Evolutionary conservation across 2,888 invertebrate species (phyloP).

Genomic region (Drosophila sordidapex): DNA sequence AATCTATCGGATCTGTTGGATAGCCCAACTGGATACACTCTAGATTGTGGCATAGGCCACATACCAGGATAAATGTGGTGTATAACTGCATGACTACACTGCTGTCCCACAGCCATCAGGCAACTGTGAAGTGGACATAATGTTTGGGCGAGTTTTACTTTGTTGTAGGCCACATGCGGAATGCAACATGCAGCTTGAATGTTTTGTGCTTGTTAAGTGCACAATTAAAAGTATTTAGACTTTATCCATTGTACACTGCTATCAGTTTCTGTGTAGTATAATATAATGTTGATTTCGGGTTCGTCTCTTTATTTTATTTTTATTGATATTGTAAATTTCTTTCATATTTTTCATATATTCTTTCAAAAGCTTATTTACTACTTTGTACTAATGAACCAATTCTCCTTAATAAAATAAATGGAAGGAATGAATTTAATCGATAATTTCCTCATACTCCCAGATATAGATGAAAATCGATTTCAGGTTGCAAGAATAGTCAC

Average conservation of each 20-base stretch:
- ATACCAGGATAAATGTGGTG: background rate
- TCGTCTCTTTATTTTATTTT: too few species aligned
- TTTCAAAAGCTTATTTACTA: too few species aligned
- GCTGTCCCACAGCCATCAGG: conserved; percentile 19
- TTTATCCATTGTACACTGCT: background rate
- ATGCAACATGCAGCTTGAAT: background rate
- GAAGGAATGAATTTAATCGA: background rate
- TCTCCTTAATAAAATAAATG: too few species aligned
- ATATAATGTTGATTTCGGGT: too few species aligned
- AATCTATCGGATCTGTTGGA: background rate
- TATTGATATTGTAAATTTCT: too few species aligned
- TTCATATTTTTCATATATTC: too few species aligned
- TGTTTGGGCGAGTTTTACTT: background rate
- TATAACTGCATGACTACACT: conserved; percentile 22
- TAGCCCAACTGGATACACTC: conserved; percentile 15
- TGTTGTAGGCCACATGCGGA: background rate
- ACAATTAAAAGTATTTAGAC: background rate
- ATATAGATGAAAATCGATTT: background rate
- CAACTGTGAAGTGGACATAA: conserved; percentile 31
- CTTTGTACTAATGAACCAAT: too few species aligned
- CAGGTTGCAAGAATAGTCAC: background rate
- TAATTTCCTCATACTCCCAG: background rate
- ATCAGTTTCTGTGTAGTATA: too few species aligned
- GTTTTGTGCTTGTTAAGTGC: background rate
- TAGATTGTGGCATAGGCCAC: conserved; percentile 1